These are phyloP conservation scores for Geotrupes spiniger DNA, from an alignment of 2,888 invertebrate species.

Conservation along the genomic window DNA sequence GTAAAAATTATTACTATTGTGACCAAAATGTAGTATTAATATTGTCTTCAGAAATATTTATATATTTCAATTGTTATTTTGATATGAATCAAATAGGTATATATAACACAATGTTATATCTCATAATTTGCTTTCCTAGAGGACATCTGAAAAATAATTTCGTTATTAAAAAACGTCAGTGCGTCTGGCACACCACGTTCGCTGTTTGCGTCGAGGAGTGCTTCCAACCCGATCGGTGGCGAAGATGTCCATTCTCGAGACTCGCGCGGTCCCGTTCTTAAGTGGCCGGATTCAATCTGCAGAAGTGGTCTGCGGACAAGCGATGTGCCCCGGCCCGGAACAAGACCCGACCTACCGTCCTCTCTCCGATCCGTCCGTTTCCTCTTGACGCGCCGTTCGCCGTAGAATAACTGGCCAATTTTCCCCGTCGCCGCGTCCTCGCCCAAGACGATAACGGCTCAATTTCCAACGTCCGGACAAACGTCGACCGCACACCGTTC, in stretches of 20 bases:
- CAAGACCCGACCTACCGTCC: conserved; percentile 34
- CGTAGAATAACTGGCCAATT: conserved; percentile 40
- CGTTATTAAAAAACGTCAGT: too few relatives aligned
- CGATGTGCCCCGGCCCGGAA: conserved; percentile 36
- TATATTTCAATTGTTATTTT: too few relatives aligned
- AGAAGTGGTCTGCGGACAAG: conserved; percentile 35
- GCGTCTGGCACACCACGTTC: too few relatives aligned
- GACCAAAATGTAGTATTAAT: too few relatives aligned
- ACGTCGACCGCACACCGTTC: conserved; percentile 20
- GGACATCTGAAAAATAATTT: too few relatives aligned
- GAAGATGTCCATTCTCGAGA: conserved; percentile 26
- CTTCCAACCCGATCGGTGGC: too few relatives aligned
- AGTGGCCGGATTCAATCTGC: conserved; percentile 37
- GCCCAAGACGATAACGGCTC: conserved; percentile 36
- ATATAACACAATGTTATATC: too few relatives aligned
- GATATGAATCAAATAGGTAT: too few relatives aligned
- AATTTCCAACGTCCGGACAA: conserved; percentile 35
- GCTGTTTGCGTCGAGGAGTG: too few relatives aligned
- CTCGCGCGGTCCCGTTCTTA: conserved; percentile 29
- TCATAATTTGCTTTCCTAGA: too few relatives aligned
- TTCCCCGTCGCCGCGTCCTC: conserved; percentile 37
- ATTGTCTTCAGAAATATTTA: too few relatives aligned
- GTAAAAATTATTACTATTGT: too few relatives aligned
- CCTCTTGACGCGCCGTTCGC: conserved; percentile 27
- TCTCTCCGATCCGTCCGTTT: conserved; percentile 28